Evolutionary conservation across 2,113 vertebrate genomes (phyloP), one percentile per base, ranked within the genome.

Genomic region (Corythoichthys haematopterus): DNA sequence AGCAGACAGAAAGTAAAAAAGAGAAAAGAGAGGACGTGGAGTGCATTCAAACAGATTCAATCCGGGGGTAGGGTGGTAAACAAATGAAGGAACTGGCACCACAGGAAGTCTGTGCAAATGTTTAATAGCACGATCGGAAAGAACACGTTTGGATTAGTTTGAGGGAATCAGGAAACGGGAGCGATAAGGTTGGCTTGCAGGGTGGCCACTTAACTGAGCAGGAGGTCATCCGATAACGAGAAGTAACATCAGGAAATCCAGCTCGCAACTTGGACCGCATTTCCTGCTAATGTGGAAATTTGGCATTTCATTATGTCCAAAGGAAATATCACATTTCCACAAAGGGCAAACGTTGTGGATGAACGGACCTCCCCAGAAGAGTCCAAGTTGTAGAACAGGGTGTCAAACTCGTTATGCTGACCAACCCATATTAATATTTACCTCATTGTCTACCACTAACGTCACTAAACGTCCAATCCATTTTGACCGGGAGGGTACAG

Each of bases 81-180:
- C 38, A 69, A 43, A 45, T 35, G 66, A 36, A 65, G 28, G 36
- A 40, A 68, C 3, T 48, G 56, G 15, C 35, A 60, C n/a, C 11
- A 61, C 62, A 78, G 45, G 59, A 70, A 66, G 70, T 33, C n/a
- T 71, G 57, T 69, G 60, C 64, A 33, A 45, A 55, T 0, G 16
- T 28, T 65, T 12, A 35, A 11, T 43, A 37, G 7, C 40, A 20
- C 20, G 8, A 15, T 43, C 14, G 16, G 4, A 38, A n/a, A 33
- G 43, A 50, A 65, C 45, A 35, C 20, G 12, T 62, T 45, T 16
- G 37, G 35, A 75, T 69, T 64, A 51, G 37, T 48, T 66, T 6
- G 68, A 51, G 10, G 12, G 62, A 65, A 71, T 33, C 40, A 64
- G 10, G 56, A 53, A 59, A 3, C 33, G 13, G 13, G 0, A 12